Evolutionary conservation across 2,888 invertebrate species (phyloP).

Genomic region (Pelosia muscerda): DNA sequence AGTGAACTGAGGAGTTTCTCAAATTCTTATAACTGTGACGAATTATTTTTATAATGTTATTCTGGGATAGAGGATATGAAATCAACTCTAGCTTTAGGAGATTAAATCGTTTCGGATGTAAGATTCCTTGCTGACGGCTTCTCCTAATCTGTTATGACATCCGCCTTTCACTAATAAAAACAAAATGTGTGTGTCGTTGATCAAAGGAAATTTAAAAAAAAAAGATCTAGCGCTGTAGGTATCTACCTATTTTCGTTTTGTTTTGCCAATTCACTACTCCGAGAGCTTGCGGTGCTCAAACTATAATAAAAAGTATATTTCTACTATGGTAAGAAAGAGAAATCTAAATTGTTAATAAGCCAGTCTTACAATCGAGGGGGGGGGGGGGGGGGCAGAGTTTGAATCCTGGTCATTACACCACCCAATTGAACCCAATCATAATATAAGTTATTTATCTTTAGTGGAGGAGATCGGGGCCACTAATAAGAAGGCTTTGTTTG

Average conservation of each 20-base stretch:
- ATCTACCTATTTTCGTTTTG: not conserved
- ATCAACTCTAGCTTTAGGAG: not conserved
- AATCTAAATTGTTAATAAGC: too few relatives aligned
- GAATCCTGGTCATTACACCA: too few relatives aligned
- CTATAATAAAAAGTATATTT: not conserved
- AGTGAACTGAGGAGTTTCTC: too few relatives aligned
- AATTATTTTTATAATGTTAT: not conserved
- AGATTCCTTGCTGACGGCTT: not conserved
- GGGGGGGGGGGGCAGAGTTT: too few relatives aligned
- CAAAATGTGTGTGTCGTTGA: not conserved
- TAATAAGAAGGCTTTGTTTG: too few relatives aligned
- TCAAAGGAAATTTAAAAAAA: not conserved
- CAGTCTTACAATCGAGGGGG: too few relatives aligned
- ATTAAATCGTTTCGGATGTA: not conserved
- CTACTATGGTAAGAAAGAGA: too few relatives aligned
- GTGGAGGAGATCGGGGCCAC: too few relatives aligned
- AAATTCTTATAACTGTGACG: too few relatives aligned
- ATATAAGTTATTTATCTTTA: too few relatives aligned
- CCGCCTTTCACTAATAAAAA: not conserved
- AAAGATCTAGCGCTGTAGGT: not conserved
- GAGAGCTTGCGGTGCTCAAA: not conserved
- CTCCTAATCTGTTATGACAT: not conserved
- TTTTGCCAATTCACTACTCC: not conserved
- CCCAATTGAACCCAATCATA: too few relatives aligned
- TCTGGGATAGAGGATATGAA: not conserved